Evolutionary conservation across 2,797 vertebrate genomes (phyloP), one percentile per base, ranked within the genome.

Genomic region (Muscicapa striata): DNA sequence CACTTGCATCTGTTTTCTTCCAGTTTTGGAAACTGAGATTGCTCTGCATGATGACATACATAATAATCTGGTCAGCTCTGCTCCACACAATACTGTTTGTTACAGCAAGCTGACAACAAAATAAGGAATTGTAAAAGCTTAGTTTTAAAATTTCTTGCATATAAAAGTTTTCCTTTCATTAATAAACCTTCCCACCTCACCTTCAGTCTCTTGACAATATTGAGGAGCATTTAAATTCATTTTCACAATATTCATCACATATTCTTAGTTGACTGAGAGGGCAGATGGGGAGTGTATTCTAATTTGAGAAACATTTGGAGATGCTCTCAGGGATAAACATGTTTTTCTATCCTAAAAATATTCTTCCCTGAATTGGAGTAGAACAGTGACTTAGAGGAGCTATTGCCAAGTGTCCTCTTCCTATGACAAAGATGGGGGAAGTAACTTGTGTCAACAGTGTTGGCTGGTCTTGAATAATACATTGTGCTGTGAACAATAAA

Each of bases 1-100:
- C 70, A 76, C 72, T 91, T 82, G 22, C 84, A 91, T 95, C 67
- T 94, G 89, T 79, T 94, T 94, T 76, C 55, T 76, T 94, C 59
- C 32, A 36, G 26, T 69, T 94, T 94, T 76, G 72, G 51, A 91
- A 89, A n/a, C 70, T 40, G 30, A 79, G 55, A 82, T 51, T 78
- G 14, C 32, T 58, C 19, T 91, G n/a, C 27, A 29, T 84, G 55
- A 68, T 66, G 51, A 91, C 87, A 84, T 67, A 36, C 9, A 22
- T 18, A 61, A 51, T 86, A 75, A 89, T 73, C 59, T 73, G 78
- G 70, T 92, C 89, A 95, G 34, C 24, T 79, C 46, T 82, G 17
- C 12, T 51, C 38, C n/a, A 40, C 40, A 13, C 3, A 17, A 36
- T 89, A 43, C 30, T 76, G 26, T 41, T 89, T 73, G 18, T 73